Conservation (phyloP, 2,797 vertebrate genomes). For the Pseudochirops corinnae region DNA sequence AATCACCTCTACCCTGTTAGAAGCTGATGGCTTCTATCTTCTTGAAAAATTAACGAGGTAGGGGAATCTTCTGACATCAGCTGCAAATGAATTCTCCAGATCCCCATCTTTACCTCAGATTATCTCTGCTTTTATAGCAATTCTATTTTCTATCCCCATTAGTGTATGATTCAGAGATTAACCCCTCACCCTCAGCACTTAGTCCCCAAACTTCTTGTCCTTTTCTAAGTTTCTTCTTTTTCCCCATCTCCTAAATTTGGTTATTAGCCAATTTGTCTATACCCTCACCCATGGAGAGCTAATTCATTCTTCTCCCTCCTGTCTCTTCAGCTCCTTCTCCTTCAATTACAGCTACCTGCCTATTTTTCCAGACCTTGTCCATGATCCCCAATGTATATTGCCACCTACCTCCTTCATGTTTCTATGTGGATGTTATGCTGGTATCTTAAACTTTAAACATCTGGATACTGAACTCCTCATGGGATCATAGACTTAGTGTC, state of each 20-base stretch:
- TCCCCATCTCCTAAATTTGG: neutral
- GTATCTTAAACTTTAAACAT: neutral
- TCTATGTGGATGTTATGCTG: neutral
- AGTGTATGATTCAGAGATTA: neutral
- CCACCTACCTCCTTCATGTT: neutral
- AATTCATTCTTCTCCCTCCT: neutral
- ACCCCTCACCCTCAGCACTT: neutral
- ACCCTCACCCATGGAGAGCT: neutral
- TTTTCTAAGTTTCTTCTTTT: neutral
- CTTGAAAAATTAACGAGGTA: too few relatives aligned
- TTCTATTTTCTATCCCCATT: neutral
- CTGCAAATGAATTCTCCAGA: neutral
- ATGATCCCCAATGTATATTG: neutral
- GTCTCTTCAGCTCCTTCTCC: neutral
- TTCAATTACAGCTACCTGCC: neutral
- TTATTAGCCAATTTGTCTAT: neutral
- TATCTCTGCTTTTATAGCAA: neutral
- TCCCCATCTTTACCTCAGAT: neutral
- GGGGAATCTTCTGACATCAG: neutral
- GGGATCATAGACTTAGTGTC: neutral
- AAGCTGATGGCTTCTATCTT: too few relatives aligned
- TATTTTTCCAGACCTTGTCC: neutral
- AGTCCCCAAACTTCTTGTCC: neutral
- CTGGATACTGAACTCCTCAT: neutral
- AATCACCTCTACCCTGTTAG: neutral